Evolutionary conservation across 2,797 vertebrate genomes (phyloP).

Genomic region (Ceryle rudis): DNA sequence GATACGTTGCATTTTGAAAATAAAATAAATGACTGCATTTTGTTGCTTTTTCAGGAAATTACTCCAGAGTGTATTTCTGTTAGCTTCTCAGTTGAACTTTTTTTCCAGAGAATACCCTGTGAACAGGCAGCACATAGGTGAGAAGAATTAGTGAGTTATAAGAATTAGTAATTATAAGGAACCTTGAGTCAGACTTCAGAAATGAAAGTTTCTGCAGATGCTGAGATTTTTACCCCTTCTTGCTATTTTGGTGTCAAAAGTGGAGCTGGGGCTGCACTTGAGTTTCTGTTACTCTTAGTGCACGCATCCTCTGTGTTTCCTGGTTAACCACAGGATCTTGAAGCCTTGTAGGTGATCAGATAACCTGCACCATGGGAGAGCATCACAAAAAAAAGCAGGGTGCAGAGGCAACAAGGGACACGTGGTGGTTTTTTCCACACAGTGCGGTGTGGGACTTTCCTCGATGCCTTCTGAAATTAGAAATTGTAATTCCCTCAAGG

Average conservation of each 20-base stretch:
- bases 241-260: not conserved
- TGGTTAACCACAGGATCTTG: not conserved
- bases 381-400: no score
- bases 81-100: not conserved
- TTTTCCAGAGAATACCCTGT: not conserved
- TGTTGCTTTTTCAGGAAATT: not conserved
- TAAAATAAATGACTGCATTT: not conserved
- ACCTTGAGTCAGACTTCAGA: not conserved
- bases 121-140: not conserved
- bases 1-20: not conserved
- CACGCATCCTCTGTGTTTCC: fast-evolving
- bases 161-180: no score
- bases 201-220: not conserved
- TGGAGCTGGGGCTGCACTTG: not conserved
- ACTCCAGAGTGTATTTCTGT: not conserved
- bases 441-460: fast-evolving
- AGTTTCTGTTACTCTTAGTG: not conserved
- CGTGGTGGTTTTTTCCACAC: not conserved
- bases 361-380: fast-evolving
- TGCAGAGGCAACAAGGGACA: not conserved
- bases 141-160: not conserved
- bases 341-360: fast-evolving
- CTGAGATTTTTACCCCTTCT: not conserved
- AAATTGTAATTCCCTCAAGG: not conserved
- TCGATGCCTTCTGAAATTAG: not conserved